Evolutionary conservation across 1,140 invertebrate species (phyloP).

Genomic region (Drosophila saltans): DNA sequence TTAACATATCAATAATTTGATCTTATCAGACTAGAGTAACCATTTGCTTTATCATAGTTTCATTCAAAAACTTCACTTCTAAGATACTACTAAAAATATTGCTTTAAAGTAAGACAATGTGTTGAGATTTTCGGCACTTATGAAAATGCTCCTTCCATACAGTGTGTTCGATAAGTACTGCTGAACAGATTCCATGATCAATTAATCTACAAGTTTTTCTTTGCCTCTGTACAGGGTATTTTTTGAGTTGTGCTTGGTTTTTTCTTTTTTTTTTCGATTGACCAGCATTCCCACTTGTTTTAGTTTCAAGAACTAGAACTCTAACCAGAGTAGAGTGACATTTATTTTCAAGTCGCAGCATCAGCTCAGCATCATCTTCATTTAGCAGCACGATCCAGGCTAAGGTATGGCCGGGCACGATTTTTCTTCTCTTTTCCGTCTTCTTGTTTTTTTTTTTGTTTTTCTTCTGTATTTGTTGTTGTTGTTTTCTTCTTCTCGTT

Average conservation of each 20-base stretch:
- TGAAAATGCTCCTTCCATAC: too few species aligned
- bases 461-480: slow-evolving; percentile 4
- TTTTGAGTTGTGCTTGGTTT: slow-evolving; percentile 8
- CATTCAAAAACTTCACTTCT: too few species aligned
- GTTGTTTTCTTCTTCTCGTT: not conserved
- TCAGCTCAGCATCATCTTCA: slow-evolving; percentile 60
- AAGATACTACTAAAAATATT: too few species aligned
- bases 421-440: slow-evolving; percentile 36
- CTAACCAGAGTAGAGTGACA: slow-evolving; percentile 38
- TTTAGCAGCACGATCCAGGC: slow-evolving; percentile 49
- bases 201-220: not conserved
- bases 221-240: slow-evolving; percentile 8
- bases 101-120: too few species aligned
- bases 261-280: slow-evolving; percentile 4
- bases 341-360: slow-evolving; percentile 38
- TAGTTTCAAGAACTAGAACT: slow-evolving; percentile 46
- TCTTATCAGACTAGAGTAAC: too few species aligned
- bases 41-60: too few species aligned
- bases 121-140: too few species aligned
- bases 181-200: not conserved
- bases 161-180: too few species aligned
- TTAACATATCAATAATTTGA: too few species aligned
- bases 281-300: slow-evolving; percentile 19
- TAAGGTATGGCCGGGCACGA: slow-evolving; percentile 58
- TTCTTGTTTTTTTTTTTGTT: slow-evolving; percentile 22